Base-by-base conservation (phyloP, 2,888 invertebrate genomes). In the Cynaeus angustus region DNA sequence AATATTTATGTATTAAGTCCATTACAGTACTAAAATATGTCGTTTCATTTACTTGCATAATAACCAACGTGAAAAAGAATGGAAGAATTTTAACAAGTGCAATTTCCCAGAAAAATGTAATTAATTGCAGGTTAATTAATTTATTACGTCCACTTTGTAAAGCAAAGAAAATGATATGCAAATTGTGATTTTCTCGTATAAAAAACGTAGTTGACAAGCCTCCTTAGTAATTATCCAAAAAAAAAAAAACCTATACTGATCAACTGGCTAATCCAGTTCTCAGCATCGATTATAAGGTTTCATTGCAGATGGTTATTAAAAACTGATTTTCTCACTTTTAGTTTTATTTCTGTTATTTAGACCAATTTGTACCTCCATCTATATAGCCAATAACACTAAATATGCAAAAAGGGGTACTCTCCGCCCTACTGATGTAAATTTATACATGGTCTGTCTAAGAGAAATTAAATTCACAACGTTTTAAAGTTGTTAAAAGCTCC, bases 391-490 rank as follows among this genome's bases (percentile, higher is more conserved):
- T 28, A 28, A 28, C 4, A 28, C 28, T 28, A 4, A 28, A 28
- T 28, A 28, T 28, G 28, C 4, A 28, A 28, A 28, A 28, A n/a
- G n/a, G n/a, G n/a, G 28, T 28, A 5, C 28, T 28, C 28, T 28
- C 28, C 7, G 45, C 58, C 33, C 61, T 28, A 28, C 30, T 37
- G 21, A n/a, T n/a, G n/a, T n/a, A n/a, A n/a, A n/a, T n/a, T n/a
- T n/a, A n/a, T n/a, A n/a, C n/a, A n/a, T n/a, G n/a, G n/a, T n/a
- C n/a, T n/a, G n/a, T n/a, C 16, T 28, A 59, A 62, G 16, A 48
- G 30, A 62, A 62, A 62, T 50, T 33, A 62, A 62, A 62, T 62
- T 38, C 48, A 50, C 48, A 16, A 62, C 50, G 33, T n/a, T n/a
- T 62, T 48, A 45, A 59, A 28, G 30, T 14, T 28, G 46, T 59